These are phyloP conservation scores for Aldrovandia affinis DNA, from an alignment of 2,797 vertebrate genomes.

Conservation along the genomic window DNA sequence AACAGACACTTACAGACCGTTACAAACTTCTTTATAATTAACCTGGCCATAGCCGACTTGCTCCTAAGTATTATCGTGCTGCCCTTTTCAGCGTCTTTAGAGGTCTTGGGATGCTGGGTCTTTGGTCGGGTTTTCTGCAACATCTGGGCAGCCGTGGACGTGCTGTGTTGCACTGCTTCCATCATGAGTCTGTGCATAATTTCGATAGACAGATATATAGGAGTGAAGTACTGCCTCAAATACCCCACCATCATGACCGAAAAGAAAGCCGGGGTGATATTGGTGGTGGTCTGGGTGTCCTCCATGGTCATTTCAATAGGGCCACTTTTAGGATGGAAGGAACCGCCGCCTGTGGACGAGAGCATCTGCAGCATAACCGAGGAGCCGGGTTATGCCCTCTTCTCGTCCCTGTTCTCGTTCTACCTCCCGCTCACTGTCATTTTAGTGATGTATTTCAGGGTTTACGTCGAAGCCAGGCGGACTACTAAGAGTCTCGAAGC, in stretches of 20 bases:
- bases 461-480: conserved; percentile 93
- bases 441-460: conserved; percentile 94
- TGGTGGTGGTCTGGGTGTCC: conserved; percentile 87
- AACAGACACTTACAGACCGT: conserved; percentile 93
- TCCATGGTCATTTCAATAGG: conserved; percentile 95
- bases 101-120: conserved; percentile 94
- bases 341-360: conserved; percentile 86
- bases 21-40: conserved; percentile 97
- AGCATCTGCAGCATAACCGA: conserved; percentile 92
- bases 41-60: conserved; percentile 93
- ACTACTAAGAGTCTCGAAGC: conserved; percentile 93
- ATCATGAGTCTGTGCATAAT: conserved; percentile 98
- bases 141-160: conserved; percentile 99
- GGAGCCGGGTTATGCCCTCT: conserved; percentile 94
- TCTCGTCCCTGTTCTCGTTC: conserved; percentile 97
- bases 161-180: conserved; percentile 96
- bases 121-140: conserved; percentile 96
- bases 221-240: conserved; percentile 92
- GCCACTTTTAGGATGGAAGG: conserved; percentile 96
- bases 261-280: conserved; percentile 84
- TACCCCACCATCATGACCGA: conserved; percentile 99
- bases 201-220: conserved; percentile 95
- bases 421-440: conserved; percentile 95
- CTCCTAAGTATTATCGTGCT: conserved; percentile 89
- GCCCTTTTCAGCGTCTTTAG: conserved; percentile 93